A percentile compares a stretch with the other conserved stretches of the same genome.
Evolutionary conservation across 92 coral and sea anemone species (phyloP).

Genomic region (Metridium senile): DNA sequence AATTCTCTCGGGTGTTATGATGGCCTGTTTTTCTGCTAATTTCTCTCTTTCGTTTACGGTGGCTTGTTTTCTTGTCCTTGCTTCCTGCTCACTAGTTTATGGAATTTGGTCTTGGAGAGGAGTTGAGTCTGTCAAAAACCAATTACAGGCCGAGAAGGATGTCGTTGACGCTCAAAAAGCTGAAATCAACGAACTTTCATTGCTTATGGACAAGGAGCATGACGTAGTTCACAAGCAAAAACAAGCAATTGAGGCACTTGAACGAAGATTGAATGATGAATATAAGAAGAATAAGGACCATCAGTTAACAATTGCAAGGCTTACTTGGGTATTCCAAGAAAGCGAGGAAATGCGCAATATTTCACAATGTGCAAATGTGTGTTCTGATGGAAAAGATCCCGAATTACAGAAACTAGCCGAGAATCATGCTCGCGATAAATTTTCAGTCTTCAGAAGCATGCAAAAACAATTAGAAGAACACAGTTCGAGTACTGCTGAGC

Average conservation of each 20-base stretch:
- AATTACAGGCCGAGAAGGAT: conserved; percentile 32
- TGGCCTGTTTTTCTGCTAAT: conserved; percentile 30
- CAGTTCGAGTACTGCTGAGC: conserved; percentile 55
- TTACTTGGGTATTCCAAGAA: conserved; percentile 43
- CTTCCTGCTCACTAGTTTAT: conserved; percentile 39
- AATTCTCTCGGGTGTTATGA: conserved; percentile 15
- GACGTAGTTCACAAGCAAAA: conserved; percentile 68
- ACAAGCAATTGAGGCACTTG: conserved; percentile 68
- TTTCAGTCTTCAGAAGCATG: conserved; percentile 44
- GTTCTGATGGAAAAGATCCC: conserved; percentile 15
- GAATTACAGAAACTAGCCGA: conserved; percentile 47
- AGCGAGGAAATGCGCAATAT: conserved; percentile 45
- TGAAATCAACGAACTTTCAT: conserved; percentile 65
- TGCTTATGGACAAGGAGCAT: conserved; percentile 63
- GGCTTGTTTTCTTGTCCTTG: conserved; percentile 17
- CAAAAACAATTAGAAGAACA: conserved; percentile 62
- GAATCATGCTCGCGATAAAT: conserved; percentile 41
- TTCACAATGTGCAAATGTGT: conserved; percentile 30
- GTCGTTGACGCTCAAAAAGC: conserved; percentile 38
- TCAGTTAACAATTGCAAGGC: conserved; percentile 40
- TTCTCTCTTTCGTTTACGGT: conserved; percentile 27
- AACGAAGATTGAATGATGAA: conserved; percentile 60
- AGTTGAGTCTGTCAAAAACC: conserved; percentile 24
- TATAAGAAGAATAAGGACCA: conserved; percentile 65
- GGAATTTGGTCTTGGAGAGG: conserved; percentile 36